phyloP scores from a whole-genome alignment of 2,797 vertebrate genomes.

The Oryzias dopingdopingensis region DNA sequence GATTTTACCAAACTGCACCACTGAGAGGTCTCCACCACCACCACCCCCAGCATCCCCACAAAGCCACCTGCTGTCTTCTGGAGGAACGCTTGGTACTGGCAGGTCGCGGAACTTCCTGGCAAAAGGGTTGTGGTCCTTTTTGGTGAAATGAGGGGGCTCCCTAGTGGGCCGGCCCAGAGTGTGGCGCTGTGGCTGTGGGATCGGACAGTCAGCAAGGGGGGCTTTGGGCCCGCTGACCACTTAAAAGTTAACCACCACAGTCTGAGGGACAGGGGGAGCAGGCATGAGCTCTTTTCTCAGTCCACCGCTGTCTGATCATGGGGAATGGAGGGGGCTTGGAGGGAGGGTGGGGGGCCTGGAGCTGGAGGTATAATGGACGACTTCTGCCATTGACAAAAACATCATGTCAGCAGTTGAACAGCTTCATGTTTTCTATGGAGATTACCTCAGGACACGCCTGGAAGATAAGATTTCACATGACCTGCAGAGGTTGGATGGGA shows the following conservation, averaged over 20 bases:
- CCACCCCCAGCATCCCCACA: background rate
- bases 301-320: conserved; percentile 63
- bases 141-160: conserved; percentile 72
- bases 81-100: conserved; percentile 31
- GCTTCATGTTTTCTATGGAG: background rate
- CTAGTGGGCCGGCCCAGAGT: conserved; percentile 68
- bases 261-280: conserved; percentile 67
- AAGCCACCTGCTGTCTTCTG: conserved; percentile 32
- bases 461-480: too few species aligned
- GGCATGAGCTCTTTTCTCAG: conserved; percentile 75
- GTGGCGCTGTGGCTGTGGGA: conserved; percentile 66
- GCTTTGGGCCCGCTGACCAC: conserved; percentile 63
- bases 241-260: conserved; percentile 77
- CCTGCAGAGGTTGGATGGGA: too few species aligned
- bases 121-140: conserved; percentile 75
- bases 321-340: conserved; percentile 21
- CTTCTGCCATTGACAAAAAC: conserved; percentile 45
- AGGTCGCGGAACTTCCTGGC: conserved; percentile 64
- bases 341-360: conserved; percentile 19
- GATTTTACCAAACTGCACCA: too few species aligned
- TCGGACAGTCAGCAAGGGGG: conserved; percentile 67
- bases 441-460: background rate
- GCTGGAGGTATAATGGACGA: conserved; percentile 47
- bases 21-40: background rate
- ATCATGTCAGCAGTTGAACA: background rate